Evolutionary conservation across 2,797 vertebrate species (phyloP).

Genomic region (Xerus rutilus): DNA sequence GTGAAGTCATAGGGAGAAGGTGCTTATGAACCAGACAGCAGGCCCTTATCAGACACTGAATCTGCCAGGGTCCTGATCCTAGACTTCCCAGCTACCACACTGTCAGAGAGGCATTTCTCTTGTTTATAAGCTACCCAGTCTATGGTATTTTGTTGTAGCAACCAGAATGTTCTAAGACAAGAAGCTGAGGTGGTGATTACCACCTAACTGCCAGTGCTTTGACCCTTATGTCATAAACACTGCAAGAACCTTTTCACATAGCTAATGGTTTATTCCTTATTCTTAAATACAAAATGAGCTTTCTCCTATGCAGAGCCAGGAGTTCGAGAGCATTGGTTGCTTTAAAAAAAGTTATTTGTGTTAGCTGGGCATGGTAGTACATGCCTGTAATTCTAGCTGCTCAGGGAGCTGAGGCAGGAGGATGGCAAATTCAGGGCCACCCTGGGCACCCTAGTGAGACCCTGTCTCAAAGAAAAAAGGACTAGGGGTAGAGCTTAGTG

Average conservation of each 20-base stretch:
- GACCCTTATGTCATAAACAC: not conserved
- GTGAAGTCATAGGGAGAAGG: too few relatives aligned
- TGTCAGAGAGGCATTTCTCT: not conserved
- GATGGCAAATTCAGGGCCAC: too few relatives aligned
- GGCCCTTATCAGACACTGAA: not conserved
- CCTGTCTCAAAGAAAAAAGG: too few relatives aligned
- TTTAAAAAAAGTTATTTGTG: conserved; percentile 11
- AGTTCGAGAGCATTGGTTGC: not conserved
- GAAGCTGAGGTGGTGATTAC: not conserved
- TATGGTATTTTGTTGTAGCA: conserved; percentile 9
- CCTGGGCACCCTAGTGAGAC: too few relatives aligned
- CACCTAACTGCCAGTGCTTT: not conserved
- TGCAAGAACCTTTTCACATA: not conserved
- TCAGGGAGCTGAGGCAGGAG: too few relatives aligned
- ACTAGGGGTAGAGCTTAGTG: too few relatives aligned
- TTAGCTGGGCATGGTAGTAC: not conserved
- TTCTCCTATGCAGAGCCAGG: not conserved
- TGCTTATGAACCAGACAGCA: not conserved
- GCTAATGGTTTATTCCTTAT: conserved; percentile 9
- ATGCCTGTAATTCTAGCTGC: too few relatives aligned
- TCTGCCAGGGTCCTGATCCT: not conserved
- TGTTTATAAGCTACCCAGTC: not conserved
- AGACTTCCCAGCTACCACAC: not conserved
- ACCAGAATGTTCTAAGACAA: not conserved
- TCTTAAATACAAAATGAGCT: not conserved